Base-by-base conservation (phyloP, 2,113 vertebrate genomes). In the Orthonyx spaldingii region DNA sequence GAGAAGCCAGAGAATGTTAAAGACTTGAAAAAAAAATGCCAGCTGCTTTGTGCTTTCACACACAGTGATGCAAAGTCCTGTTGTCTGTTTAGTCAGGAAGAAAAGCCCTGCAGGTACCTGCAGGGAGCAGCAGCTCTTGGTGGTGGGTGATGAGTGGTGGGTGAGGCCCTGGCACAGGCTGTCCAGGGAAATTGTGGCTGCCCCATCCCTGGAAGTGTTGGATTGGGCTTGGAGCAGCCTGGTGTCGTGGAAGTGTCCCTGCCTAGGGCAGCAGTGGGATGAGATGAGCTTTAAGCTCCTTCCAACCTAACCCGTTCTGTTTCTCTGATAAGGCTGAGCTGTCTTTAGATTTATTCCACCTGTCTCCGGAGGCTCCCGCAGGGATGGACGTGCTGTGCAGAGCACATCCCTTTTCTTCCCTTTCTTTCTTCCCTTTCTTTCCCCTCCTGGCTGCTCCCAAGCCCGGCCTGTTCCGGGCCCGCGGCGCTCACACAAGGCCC, bases 1-100 rank as follows among this genome's bases (percentile, higher is more conserved):
- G 2, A 78, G 46, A 52, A 93, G 93, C 96, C 96, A 96, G 90
- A 95, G 80, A 93, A 92, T 69, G 94, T 90, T 90, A 81, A 94
- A 94, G 90, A 56, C 86, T 86, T 89, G 59, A 17, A 6, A 23
- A 59, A 52, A 56, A 64, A 71, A 44, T 63, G 89, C 69, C 61
- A 63, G 56, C 80, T 86, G 88, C 85, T 84, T 90, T 89, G n/a
- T 16, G 33, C 83, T 90, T 86, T 90, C 28, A 64, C 56, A 44
- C n/a, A 4, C 5, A 35, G 79, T 9, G 75, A 69, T 93, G 84
- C 71, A 80, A 53, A 69, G 50, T 19, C 3, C 47, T 35, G 80
- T 15, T 80, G 35, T 57, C 30, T 63, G 1, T 18, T 55, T 7
- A 15, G 10, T 21, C 20, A 50, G 47, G 75, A 17, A 6, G 1